Percentiles rank a stretch among this genome's conserved stretches.
These are phyloP conservation scores for Drosophila mayri DNA, from an alignment of 1,140 invertebrate species.

Conservation along the genomic window DNA sequence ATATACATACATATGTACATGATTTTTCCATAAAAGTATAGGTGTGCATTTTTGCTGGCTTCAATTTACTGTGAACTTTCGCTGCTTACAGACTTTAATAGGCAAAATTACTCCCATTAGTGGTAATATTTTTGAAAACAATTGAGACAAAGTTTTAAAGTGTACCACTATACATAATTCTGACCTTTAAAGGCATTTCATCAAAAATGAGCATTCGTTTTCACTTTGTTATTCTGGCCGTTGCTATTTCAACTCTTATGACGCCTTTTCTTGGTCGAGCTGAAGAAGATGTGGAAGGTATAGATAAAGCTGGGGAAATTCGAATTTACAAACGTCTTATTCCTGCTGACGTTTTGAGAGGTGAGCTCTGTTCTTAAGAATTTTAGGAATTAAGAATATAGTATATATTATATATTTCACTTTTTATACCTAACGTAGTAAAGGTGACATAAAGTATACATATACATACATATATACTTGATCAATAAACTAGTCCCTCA, in stretches of 20 bases:
- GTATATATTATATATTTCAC: no score
- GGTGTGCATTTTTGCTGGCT: conserved; percentile 32
- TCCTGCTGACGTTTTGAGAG: conserved; percentile 94
- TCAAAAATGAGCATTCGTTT: conserved; percentile 50
- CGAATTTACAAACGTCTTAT: conserved; percentile 92
- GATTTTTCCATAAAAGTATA: conserved; percentile 59
- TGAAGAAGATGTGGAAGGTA: conserved; percentile 22
- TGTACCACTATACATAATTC: background rate
- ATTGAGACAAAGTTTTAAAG: conserved; percentile 2
- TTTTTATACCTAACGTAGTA: no score
- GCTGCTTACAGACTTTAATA: conserved; percentile 52
- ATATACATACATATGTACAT: conserved; percentile 10
- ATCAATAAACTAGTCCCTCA: no score
- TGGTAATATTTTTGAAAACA: background rate
- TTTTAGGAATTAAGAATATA: no score
- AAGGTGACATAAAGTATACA: rapidly evolving
- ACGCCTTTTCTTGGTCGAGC: conserved; percentile 12
- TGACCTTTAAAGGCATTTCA: background rate
- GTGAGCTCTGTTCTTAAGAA: conserved; percentile 85
- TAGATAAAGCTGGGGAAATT: conserved; percentile 85
- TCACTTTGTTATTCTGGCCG: conserved; percentile 9
- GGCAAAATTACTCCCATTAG: conserved; percentile 14
- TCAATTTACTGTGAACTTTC: conserved; percentile 68
- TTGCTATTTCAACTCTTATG: conserved; percentile 30
- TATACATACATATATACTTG: no score